Conservation (phyloP, 2,113 vertebrate species). For the Electrona antarctica region DNA sequence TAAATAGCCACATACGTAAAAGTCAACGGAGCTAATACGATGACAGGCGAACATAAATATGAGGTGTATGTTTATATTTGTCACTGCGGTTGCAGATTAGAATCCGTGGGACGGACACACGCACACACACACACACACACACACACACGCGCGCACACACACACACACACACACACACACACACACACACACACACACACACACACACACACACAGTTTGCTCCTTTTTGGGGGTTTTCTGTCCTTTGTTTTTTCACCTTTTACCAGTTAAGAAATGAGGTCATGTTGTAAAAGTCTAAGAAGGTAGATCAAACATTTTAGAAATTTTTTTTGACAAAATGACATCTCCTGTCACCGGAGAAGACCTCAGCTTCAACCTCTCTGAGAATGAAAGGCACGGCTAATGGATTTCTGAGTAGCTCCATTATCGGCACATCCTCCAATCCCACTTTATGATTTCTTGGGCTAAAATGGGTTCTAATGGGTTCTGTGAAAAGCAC, state of each 20-base stretch:
- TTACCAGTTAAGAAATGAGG: neutral
- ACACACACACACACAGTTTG: neutral
- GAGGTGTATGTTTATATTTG: too few species aligned
- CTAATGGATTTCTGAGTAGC: conserved; percentile 51
- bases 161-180: neutral
- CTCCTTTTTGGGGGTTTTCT: neutral
- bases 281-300: conserved; percentile 15
- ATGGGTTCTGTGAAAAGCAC: neutral
- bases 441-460: conserved; percentile 8
- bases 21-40: too few species aligned
- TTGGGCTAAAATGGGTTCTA: conserved; percentile 10
- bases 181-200: neutral
- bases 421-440: conserved; percentile 38
- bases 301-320: conserved; percentile 2
- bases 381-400: conserved; percentile 18
- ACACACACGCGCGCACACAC: neutral
- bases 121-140: too few species aligned
- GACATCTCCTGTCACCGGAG: conserved; percentile 31
- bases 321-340: conserved; percentile 41
- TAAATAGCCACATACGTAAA: too few species aligned
- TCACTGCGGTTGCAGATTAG: too few species aligned
- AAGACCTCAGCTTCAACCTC: conserved; percentile 29
- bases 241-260: neutral
- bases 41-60: too few species aligned
- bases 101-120: too few species aligned